Evolutionary conservation across 2,888 invertebrate genomes (phyloP).

Genomic region (Stegana nigrithorax): DNA sequence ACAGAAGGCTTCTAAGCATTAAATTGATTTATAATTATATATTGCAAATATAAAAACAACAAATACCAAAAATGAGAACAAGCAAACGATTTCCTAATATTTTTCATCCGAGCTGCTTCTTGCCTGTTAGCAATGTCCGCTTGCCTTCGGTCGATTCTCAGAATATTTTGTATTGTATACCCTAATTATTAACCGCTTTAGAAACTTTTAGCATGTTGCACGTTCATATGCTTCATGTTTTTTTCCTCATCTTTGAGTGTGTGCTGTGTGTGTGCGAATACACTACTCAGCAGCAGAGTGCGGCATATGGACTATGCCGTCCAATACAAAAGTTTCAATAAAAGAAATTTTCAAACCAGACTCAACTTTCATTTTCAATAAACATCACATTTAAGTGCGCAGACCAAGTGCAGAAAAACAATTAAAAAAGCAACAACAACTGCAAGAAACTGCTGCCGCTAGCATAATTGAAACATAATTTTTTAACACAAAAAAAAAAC

Average conservation of each 20-base stretch:
- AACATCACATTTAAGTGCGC: neutral
- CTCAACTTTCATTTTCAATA: slow-evolving; percentile 52
- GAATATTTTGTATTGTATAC: slow-evolving; percentile 1
- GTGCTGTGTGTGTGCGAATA: too few relatives aligned
- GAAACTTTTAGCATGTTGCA: slow-evolving; percentile 1
- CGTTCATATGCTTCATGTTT: neutral
- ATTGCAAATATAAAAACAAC: slow-evolving; percentile 24
- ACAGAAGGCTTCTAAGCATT: slow-evolving; percentile 42
- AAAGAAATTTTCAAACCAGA: slow-evolving; percentile 16
- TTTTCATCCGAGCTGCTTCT: neutral
- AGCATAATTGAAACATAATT: slow-evolving; percentile 59
- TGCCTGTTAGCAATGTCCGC: too few relatives aligned
- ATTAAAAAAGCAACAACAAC: neutral
- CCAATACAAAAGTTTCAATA: too few relatives aligned
- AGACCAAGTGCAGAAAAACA: slow-evolving; percentile 8
- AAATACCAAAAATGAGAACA: slow-evolving; percentile 37
- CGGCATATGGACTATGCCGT: too few relatives aligned
- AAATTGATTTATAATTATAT: slow-evolving; percentile 57
- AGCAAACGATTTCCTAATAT: slow-evolving; percentile 30
- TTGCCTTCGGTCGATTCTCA: neutral
- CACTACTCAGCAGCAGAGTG: too few relatives aligned
- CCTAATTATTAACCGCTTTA: neutral
- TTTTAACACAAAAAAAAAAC: too few relatives aligned
- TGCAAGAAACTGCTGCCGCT: slow-evolving; percentile 31
- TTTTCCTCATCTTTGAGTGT: neutral